Evolutionary conservation across 2,888 invertebrate species (phyloP).

Genomic region (Abrostola tripartita): DNA sequence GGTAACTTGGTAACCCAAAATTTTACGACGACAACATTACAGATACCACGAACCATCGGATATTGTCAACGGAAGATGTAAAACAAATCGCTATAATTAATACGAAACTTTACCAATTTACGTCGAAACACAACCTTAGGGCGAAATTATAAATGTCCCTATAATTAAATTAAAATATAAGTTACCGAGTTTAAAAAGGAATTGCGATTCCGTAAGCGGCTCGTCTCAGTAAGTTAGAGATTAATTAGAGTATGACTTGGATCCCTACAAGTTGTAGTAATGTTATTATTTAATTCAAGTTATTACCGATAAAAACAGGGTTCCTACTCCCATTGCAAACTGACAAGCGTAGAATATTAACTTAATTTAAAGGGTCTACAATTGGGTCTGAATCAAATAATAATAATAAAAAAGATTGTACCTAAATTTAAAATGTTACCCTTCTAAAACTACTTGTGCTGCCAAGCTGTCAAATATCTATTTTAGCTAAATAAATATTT

Average conservation of each 20-base stretch:
- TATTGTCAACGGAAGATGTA: slow-evolving; percentile 71
- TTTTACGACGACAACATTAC: slow-evolving; percentile 37
- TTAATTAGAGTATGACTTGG: slow-evolving; percentile 70
- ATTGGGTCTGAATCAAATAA: too few relatives aligned
- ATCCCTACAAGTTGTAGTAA: slow-evolving; percentile 14
- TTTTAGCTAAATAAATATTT: too few relatives aligned
- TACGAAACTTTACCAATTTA: slow-evolving; percentile 83
- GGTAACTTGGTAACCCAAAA: slow-evolving; percentile 6
- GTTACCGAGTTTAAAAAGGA: slow-evolving; percentile 82
- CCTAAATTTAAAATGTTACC: not conserved
- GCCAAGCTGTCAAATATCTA: too few relatives aligned
- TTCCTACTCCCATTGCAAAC: too few relatives aligned
- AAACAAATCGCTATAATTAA: slow-evolving; percentile 78
- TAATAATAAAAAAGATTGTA: too few relatives aligned
- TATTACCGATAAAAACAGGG: not conserved
- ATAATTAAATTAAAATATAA: slow-evolving; percentile 85
- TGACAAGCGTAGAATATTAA: too few relatives aligned
- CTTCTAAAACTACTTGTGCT: too few relatives aligned
- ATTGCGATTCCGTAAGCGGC: slow-evolving; percentile 70
- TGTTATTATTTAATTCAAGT: not conserved
- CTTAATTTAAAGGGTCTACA: too few relatives aligned
- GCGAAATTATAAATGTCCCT: slow-evolving; percentile 78
- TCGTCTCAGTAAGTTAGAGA: slow-evolving; percentile 72
- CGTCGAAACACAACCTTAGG: slow-evolving; percentile 66
- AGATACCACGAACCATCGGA: slow-evolving; percentile 43